Conservation (phyloP, 2,113 vertebrate genomes). For the Mungos mungo region DNA sequence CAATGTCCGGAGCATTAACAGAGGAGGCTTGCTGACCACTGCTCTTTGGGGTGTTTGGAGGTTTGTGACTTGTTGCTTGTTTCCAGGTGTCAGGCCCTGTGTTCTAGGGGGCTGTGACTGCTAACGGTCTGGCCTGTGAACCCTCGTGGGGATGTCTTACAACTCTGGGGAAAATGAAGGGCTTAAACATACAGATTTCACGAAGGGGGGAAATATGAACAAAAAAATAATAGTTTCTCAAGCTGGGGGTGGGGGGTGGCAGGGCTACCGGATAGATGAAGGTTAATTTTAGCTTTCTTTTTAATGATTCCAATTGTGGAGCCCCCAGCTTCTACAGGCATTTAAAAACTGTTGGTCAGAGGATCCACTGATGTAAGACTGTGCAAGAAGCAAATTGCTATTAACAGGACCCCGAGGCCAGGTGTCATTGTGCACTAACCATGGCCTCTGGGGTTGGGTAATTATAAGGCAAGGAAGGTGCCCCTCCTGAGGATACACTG, state of each 20-base stretch:
- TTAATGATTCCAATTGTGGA: neutral
- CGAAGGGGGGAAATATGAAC: neutral
- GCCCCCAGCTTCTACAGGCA: neutral
- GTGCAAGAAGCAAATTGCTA: neutral
- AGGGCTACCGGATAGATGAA: neutral
- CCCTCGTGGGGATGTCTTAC: neutral
- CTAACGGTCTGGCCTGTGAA: neutral
- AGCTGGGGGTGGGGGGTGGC: neutral
- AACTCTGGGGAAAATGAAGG: neutral
- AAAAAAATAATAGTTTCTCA: neutral
- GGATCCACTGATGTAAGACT: neutral
- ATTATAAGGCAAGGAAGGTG: neutral
- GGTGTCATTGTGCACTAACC: neutral
- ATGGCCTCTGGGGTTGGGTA: neutral
- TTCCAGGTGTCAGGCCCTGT: neutral
- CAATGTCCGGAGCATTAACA: neutral
- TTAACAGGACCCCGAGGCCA: neutral
- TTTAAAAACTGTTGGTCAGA: neutral
- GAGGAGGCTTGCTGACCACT: neutral
- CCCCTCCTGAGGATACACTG: neutral
- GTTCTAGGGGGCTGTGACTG: neutral
- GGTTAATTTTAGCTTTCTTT: neutral
- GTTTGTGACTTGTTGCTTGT: neutral
- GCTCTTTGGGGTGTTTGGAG: neutral
- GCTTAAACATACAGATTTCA: neutral